A percentile compares a stretch with the other conserved stretches of the same genome.
phyloP scores from a whole-genome alignment of 2,797 vertebrate species.

The Hydrolagus colliei region DNA sequence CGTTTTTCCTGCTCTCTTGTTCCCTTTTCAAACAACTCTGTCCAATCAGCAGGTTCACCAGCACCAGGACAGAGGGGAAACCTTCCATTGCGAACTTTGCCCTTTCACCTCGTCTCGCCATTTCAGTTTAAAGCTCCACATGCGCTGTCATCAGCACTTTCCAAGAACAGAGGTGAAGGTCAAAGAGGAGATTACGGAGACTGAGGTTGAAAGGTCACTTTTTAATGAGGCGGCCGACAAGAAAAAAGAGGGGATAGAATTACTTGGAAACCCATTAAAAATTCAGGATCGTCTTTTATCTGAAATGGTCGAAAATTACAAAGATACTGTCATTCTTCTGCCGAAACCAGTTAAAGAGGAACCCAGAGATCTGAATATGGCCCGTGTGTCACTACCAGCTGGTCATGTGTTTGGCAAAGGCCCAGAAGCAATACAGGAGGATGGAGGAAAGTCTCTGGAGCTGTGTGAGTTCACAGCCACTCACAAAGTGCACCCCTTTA shows the following conservation, averaged over 20 bases:
- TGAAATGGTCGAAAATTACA: conserved; percentile 15
- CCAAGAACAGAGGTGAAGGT: conserved; percentile 90
- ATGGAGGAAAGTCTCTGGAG: conserved; percentile 59
- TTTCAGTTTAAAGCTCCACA: conserved; percentile 99
- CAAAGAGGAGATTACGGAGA: conserved; percentile 92
- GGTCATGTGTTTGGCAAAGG: conserved; percentile 28
- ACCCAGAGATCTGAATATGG: conserved; percentile 76
- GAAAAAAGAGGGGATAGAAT: conserved; percentile 49
- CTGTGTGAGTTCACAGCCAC: conserved; percentile 59
- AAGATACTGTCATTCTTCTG: conserved; percentile 42
- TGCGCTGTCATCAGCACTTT: conserved; percentile 99
- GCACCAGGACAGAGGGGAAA: conserved; percentile 97
- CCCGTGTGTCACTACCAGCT: conserved; percentile 39
- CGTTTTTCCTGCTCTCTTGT: conserved; percentile 6
- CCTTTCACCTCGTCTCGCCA: conserved; percentile 98
- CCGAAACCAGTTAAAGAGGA: conserved; percentile 79
- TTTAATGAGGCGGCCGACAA: conserved; percentile 67
- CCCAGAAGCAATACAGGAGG: conserved; percentile 11
- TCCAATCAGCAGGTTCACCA: conserved; percentile 81
- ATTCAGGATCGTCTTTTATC: conserved; percentile 26
- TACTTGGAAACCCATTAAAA: conserved; percentile 22
- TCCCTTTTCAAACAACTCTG: conserved; percentile 31
- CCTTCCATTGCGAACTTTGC: conserved; percentile 96
- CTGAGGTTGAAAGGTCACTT: conserved; percentile 77
- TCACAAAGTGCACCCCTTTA: conserved; percentile 82